These are phyloP conservation scores for Peromyscus leucopus DNA, from an alignment of 2,113 vertebrate genomes.

Conservation along the genomic window DNA sequence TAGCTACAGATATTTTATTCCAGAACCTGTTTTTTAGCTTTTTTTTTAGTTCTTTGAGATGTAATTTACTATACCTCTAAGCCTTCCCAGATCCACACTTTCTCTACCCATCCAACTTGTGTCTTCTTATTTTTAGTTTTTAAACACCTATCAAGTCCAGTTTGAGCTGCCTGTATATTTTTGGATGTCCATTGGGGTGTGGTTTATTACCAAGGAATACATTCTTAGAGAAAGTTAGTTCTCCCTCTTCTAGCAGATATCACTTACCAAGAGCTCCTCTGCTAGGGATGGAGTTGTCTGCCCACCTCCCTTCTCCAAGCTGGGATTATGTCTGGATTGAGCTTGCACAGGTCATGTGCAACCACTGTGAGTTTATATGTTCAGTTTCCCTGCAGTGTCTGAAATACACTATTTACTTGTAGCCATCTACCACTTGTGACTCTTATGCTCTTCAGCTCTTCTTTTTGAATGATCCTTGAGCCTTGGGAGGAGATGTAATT, in stretches of 20 bases:
- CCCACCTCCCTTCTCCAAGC: neutral
- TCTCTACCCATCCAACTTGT: neutral
- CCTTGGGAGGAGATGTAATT: neutral
- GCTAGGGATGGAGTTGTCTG: neutral
- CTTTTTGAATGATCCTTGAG: neutral
- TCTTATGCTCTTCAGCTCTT: neutral
- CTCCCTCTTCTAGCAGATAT: neutral
- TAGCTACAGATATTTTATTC: conserved; percentile 45
- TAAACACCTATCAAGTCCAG: neutral
- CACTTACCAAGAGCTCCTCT: too few species aligned
- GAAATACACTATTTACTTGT: neutral
- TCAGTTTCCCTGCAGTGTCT: neutral
- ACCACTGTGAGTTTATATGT: neutral
- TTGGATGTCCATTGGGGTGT: neutral
- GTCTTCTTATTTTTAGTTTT: neutral
- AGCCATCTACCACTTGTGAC: neutral
- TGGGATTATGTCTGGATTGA: neutral
- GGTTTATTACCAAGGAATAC: neutral
- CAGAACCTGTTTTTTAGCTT: neutral
- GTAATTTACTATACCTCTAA: neutral
- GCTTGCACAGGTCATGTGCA: neutral
- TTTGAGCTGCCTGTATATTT: neutral
- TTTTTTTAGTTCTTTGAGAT: neutral
- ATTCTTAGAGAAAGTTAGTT: neutral
- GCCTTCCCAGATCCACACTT: neutral